phyloP scores from a whole-genome alignment of 2,797 vertebrate species.

The Phrynocephalus forsythii region DNA sequence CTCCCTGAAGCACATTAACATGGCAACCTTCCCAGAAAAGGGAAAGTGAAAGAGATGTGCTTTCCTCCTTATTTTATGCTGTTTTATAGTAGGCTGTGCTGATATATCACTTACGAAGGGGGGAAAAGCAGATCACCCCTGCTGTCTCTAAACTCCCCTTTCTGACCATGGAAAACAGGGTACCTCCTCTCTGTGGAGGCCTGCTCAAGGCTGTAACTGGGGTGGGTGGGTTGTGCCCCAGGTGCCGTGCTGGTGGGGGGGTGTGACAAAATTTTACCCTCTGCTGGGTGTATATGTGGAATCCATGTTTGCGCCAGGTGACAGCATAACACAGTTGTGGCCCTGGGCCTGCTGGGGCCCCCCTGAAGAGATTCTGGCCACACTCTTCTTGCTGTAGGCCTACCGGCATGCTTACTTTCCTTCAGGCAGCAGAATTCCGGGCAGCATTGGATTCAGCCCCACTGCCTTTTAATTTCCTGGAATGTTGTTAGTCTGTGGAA shows the following conservation, averaged over 20 bases:
- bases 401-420: neutral
- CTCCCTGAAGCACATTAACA: no score
- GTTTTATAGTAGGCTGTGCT: neutral
- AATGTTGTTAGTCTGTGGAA: no score
- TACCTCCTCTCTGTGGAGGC: neutral
- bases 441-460: neutral
- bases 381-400: neutral
- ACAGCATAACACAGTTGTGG: no score
- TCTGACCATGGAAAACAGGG: neutral
- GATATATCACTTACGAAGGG: neutral
- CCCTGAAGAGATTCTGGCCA: no score
- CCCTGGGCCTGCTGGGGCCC: no score
- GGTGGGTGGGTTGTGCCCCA: no score
- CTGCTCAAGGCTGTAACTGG: neutral
- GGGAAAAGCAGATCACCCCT: neutral
- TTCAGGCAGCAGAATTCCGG: neutral
- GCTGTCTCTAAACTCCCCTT: neutral
- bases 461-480: neutral
- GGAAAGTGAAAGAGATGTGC: no score
- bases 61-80: neutral
- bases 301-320: no score
- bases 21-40: no score
- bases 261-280: no score
- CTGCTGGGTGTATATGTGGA: no score
- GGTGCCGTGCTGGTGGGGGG: no score